Evolutionary conservation across 2,888 invertebrate species (phyloP).

Genomic region (Lepidocyrtoides sp.): DNA sequence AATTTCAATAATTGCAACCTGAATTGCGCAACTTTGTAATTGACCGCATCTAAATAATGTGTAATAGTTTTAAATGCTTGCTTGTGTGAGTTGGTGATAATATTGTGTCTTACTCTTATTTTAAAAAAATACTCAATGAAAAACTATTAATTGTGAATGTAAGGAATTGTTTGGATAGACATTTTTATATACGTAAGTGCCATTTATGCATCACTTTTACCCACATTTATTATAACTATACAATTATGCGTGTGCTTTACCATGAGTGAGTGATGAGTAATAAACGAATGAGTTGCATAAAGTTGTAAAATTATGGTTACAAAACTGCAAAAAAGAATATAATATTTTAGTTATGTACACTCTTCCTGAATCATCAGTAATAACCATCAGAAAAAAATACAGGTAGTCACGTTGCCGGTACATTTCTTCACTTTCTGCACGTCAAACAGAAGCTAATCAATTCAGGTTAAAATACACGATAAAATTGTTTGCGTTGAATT

Average conservation of each 20-base stretch:
- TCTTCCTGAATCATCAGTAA: constrained; percentile 2
- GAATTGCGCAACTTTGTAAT: constrained; percentile 35
- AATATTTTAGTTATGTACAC: background rate
- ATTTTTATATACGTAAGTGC: constrained; percentile 32
- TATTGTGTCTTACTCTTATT: background rate
- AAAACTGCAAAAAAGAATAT: no score
- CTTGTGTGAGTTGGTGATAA: constrained; percentile 2
- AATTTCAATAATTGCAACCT: background rate
- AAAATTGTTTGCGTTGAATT: background rate
- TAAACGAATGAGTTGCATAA: background rate
- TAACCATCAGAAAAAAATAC: background rate
- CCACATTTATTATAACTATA: background rate
- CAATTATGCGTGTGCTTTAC: background rate
- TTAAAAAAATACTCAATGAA: background rate
- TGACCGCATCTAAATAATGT: background rate
- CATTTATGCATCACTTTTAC: background rate
- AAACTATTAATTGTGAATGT: background rate
- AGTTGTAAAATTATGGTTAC: background rate
- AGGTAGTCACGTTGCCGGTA: constrained; percentile 20
- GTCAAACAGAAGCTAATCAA: constrained; percentile 32
- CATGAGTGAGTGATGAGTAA: background rate
- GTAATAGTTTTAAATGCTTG: background rate
- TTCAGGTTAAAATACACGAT: constrained; percentile 18
- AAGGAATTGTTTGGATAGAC: constrained; percentile 41
- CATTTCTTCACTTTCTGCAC: background rate